Evolutionary conservation across 2,113 vertebrate genomes (phyloP).

Genomic region (Ginglymostoma cirratum): DNA sequence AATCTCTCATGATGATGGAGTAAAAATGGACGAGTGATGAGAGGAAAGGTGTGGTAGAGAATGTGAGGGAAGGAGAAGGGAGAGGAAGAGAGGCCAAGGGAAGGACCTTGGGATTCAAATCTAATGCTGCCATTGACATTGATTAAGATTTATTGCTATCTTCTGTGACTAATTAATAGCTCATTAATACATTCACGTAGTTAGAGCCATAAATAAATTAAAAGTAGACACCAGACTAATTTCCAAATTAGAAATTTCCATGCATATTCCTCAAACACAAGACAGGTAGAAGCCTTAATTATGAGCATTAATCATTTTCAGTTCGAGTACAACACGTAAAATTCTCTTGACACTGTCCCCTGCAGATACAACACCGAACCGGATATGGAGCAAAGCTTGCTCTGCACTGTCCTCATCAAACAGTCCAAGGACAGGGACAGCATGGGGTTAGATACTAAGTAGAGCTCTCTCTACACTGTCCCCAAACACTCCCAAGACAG

Average conservation of each 20-base stretch:
- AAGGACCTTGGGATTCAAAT: constrained; percentile 44
- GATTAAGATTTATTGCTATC: constrained; percentile 2
- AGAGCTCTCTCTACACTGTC: neutral
- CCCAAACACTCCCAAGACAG: neutral
- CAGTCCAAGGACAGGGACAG: neutral
- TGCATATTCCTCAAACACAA: neutral
- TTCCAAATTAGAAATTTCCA: neutral
- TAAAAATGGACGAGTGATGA: too few species aligned
- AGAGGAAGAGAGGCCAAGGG: neutral
- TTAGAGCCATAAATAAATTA: neutral
- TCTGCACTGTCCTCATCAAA: neutral
- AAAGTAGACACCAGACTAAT: neutral
- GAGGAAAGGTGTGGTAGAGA: neutral
- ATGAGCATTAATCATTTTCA: neutral
- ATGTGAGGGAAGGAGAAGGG: neutral
- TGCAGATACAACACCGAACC: neutral
- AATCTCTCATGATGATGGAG: neutral
- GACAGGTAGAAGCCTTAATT: neutral
- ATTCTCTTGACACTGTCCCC: neutral
- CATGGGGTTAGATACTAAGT: neutral
- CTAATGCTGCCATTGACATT: constrained; percentile 48
- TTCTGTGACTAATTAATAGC: constrained; percentile 21
- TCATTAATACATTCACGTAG: neutral
- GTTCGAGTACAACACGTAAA: neutral
- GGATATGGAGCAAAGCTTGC: neutral